phyloP scores from a whole-genome alignment of 2,113 vertebrate genomes.

The Mormyrus iriodes region DNA sequence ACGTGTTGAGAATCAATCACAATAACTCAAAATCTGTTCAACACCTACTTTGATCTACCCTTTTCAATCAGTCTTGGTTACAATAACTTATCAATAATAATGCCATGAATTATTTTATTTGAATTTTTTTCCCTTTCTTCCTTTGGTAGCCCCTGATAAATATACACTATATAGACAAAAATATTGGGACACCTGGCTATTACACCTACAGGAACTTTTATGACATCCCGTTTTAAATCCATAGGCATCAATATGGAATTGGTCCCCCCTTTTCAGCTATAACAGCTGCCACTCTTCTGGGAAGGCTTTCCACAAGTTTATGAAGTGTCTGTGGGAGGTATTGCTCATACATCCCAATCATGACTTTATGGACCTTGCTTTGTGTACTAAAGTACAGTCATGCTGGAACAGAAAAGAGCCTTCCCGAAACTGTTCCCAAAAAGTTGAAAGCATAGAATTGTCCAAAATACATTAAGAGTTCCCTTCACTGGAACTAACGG shows the following conservation, averaged over 20 bases:
- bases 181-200: no score
- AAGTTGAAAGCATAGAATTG: neutral
- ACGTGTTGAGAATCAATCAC: neutral
- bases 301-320: neutral
- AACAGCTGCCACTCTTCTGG: no score
- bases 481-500: neutral
- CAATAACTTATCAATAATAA: neutral
- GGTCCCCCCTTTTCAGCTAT: no score
- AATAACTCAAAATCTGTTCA: neutral
- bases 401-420: neutral
- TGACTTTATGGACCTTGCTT: neutral
- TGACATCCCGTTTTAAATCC: no score
- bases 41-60: neutral
- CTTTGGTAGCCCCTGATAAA: neutral
- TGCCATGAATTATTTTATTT: neutral
- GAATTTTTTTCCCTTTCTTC: neutral
- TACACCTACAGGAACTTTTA: no score
- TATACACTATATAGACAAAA: no score
- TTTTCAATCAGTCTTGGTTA: neutral
- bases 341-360: neutral
- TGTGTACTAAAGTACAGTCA: neutral
- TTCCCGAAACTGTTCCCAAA: neutral
- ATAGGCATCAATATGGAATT: no score
- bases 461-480: neutral
- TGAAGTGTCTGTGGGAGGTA: neutral